A percentile compares a stretch with the other conserved stretches of the same genome.
Evolutionary conservation across 2,797 vertebrate genomes (phyloP).

Genomic region (Podargus strigoides): DNA sequence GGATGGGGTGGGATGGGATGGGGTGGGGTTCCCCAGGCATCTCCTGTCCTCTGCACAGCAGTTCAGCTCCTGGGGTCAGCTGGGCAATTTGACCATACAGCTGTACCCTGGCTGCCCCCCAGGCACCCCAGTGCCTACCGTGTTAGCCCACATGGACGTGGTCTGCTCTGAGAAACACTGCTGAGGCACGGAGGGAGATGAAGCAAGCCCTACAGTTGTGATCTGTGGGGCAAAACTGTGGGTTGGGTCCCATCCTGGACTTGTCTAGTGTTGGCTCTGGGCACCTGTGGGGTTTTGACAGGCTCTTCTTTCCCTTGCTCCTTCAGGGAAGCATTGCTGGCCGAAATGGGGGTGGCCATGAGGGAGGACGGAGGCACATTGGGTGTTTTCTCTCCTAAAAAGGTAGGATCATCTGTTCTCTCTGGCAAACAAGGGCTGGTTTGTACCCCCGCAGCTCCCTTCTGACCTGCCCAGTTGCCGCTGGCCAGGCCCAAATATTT

Average conservation of each 20-base stretch:
- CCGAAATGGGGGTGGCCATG: constrained; percentile 98
- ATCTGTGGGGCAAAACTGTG: not conserved
- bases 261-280: not conserved
- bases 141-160: accelerated
- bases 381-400: constrained; percentile 97
- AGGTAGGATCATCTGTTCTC: constrained; percentile 77
- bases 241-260: not conserved
- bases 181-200: not conserved
- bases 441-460: not conserved
- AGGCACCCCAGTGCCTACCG: not conserved
- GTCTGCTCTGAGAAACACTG: not conserved
- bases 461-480: not conserved
- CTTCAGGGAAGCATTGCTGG: constrained; percentile 91
- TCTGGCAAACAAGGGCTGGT: not conserved
- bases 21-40: not conserved
- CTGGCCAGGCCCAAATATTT: not conserved
- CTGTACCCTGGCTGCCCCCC: accelerated
- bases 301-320: not conserved
- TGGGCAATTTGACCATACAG: not conserved
- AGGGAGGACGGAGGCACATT: constrained; percentile 95
- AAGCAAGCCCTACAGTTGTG: not conserved
- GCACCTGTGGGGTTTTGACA: not conserved
- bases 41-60: not conserved
- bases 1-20: too few species aligned
- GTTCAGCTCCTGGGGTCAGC: not conserved